phyloP scores from a whole-genome alignment of 2,888 invertebrate genomes.

The Metopia argyrocephala region DNA sequence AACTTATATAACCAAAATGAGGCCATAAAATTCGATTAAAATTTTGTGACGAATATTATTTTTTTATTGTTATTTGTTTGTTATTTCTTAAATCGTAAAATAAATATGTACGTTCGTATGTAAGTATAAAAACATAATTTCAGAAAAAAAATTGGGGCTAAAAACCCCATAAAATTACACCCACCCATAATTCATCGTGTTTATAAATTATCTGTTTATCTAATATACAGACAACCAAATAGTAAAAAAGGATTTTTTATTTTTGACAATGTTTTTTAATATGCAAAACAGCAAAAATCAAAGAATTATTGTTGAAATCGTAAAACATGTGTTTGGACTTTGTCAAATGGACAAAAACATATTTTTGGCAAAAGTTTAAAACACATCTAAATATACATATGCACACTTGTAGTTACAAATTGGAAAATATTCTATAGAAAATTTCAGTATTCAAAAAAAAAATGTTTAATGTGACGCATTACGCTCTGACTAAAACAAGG shows the following conservation, averaged over 20 bases:
- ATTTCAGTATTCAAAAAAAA: no score
- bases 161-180: not conserved
- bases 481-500: no score
- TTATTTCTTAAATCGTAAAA: not conserved
- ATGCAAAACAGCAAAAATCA: not conserved
- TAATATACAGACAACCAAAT: not conserved
- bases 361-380: not conserved
- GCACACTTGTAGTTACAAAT: not conserved
- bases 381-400: not conserved
- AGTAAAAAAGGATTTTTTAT: not conserved
- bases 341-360: not conserved
- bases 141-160: not conserved
- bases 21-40: no score
- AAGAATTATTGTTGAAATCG: not conserved
- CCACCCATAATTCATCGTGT: not conserved
- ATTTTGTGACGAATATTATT: no score
- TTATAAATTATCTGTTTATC: not conserved
- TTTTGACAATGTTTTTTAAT: not conserved
- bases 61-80: no score
- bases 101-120: no score
- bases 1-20: no score
- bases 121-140: not conserved
- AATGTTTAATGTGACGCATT: no score
- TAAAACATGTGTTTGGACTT: not conserved
- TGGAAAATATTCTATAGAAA: not conserved